Evolutionary conservation across 2,888 invertebrate genomes (phyloP).

Genomic region (Apotomis betuletana): DNA sequence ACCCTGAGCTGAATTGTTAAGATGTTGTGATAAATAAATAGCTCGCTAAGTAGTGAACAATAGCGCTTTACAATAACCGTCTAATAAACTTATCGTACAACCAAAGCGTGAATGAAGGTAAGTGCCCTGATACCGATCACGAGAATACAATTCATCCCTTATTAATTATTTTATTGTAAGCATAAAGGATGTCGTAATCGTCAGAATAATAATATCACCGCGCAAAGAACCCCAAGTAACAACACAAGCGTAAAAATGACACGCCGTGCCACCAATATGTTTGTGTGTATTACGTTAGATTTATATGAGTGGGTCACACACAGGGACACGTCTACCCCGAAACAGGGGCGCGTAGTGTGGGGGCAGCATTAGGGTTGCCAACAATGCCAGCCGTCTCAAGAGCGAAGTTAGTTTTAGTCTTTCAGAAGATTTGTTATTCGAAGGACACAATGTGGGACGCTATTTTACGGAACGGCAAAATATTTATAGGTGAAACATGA

Average conservation of each 20-base stretch:
- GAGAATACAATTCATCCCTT: slow-evolving; percentile 82
- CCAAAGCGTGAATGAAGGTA: slow-evolving; percentile 71
- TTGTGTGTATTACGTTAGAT: slow-evolving; percentile 81
- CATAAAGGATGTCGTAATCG: slow-evolving; percentile 83
- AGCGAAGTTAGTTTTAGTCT: no score
- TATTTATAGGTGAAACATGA: no score
- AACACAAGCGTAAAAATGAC: slow-evolving; percentile 84
- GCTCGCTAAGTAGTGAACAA: slow-evolving; percentile 58
- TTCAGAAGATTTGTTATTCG: no score
- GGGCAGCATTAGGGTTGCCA: slow-evolving; percentile 51
- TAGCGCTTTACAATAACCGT: slow-evolving; percentile 60
- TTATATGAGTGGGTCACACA: slow-evolving; percentile 83
- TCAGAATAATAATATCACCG: slow-evolving; percentile 83
- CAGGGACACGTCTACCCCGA: slow-evolving; percentile 68
- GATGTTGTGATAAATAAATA: slow-evolving; percentile 44
- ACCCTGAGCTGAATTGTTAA: slow-evolving; percentile 20
- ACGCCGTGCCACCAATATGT: slow-evolving; percentile 80
- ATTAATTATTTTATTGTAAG: slow-evolving; percentile 84
- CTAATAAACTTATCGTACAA: slow-evolving; percentile 71
- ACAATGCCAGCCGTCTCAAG: no score
- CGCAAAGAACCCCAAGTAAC: slow-evolving; percentile 81
- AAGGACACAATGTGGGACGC: no score
- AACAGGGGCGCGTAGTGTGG: slow-evolving; percentile 70
- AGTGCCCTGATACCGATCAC: slow-evolving; percentile 78
- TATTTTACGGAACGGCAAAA: no score